A percentile compares a stretch with the other conserved stretches of the same genome.
phyloP scores from a whole-genome alignment of 2,888 invertebrate species.

The Colostygia pectinataria region DNA sequence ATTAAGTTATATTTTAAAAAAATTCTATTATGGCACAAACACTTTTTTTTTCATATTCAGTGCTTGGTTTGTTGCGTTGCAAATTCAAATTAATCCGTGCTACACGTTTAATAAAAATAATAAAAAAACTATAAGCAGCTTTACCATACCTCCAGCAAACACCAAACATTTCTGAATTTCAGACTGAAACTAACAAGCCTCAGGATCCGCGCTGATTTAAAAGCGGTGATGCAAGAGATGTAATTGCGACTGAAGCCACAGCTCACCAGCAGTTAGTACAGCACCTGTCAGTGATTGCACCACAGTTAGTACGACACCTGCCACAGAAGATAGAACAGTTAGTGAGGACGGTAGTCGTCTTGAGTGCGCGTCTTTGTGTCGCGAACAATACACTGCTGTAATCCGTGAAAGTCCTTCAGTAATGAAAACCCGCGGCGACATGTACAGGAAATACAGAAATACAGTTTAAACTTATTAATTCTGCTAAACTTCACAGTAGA shows the following conservation, averaged over 20 bases:
- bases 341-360: slow-evolving; percentile 21
- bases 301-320: slow-evolving; percentile 3
- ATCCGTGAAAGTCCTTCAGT: slow-evolving; percentile 38
- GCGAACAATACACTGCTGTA: slow-evolving; percentile 36
- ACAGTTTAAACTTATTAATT: neutral
- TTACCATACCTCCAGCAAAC: slow-evolving; percentile 1
- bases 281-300: neutral
- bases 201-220: slow-evolving; percentile 28
- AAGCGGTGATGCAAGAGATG: slow-evolving; percentile 34
- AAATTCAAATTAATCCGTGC: too few relatives aligned
- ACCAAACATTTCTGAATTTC: slow-evolving; percentile 17
- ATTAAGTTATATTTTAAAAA: too few relatives aligned
- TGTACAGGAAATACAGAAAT: slow-evolving; percentile 7
- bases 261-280: slow-evolving; percentile 7
- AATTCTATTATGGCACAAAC: too few relatives aligned
- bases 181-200: slow-evolving; percentile 16
- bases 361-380: slow-evolving; percentile 37
- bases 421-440: slow-evolving; percentile 32
- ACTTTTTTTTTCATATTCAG: too few relatives aligned
- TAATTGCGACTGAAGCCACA: slow-evolving; percentile 30
- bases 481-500: neutral
- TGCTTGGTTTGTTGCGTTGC: too few relatives aligned
- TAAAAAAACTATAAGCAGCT: neutral
- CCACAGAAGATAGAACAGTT: slow-evolving; percentile 11
- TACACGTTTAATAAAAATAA: too few relatives aligned